Base-by-base conservation (phyloP, 2,888 invertebrate genomes). In the Drosophila fulvimacula region DNA sequence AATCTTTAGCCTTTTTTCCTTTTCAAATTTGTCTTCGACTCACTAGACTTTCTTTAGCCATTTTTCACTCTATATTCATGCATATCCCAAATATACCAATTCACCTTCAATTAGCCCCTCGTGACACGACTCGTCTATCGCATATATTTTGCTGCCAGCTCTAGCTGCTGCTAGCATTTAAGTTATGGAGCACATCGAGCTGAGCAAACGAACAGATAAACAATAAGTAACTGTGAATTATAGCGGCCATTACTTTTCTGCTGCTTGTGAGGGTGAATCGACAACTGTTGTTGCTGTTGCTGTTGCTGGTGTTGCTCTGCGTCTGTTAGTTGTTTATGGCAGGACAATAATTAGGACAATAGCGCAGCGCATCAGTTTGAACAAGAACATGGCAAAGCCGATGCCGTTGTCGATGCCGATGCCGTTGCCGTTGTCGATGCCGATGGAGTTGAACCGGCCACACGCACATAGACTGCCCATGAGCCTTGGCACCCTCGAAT, bases 201-300 rank as follows among this genome's bases (percentile, higher is more conserved):
- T 84, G 82, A 81, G 82, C 71, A 81, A 82, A 83, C 88, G 83
- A 79, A 81, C 79, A 87, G 90, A 90, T 89, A 90, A 90, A 89
- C 89, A 90, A 90, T 90, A 90, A 90, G 88, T 90, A 89, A 82
- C 90, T 88, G 89, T 89, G 90, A 89, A 90, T 90, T 89, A 89
- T 90, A 82, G 84, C 81, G 73, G 89, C 80, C 88, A 89, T 89
- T 89, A 89, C 79, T 80, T 85, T 85, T 76, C 89, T 78, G 74
- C 64, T 71, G 55, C 63, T 69, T 61, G 68, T 70, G 75, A 67
- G 79, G 75, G 79, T 82, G 78, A 72, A 77, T 61, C 53, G 76
- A 39, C 60, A 49, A 52, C 32, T 56, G 48, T 36, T 70, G 41
- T 59, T 58, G 49, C n/a, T 59, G 34, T 10, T 68, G 55, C 15